Evolutionary conservation across 2,113 vertebrate species (phyloP).

Genomic region (Corythornis madagascariensis): DNA sequence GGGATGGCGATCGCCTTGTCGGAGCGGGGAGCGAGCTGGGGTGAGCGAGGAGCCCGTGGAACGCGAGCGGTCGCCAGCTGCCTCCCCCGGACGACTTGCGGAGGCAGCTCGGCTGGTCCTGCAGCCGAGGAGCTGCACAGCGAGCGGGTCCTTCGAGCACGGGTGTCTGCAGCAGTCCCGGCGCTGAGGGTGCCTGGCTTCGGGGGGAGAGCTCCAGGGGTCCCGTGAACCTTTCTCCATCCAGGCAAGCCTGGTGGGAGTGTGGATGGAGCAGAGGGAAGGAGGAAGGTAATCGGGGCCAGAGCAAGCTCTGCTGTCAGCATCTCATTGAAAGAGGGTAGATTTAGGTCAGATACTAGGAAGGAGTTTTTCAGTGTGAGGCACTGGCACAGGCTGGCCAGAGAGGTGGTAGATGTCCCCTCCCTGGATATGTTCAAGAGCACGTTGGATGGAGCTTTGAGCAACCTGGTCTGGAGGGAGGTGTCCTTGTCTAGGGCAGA

Average conservation of each 20-base stretch:
- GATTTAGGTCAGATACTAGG: neutral
- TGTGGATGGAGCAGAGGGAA: neutral
- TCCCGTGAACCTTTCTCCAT: neutral
- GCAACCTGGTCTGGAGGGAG: neutral
- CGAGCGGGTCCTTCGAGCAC: neutral
- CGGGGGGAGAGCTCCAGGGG: neutral
- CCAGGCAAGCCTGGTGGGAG: neutral
- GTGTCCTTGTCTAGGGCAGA: neutral
- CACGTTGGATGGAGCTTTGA: neutral
- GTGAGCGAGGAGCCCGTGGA: neutral
- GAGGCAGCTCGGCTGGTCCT: neutral
- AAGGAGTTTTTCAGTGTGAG: neutral
- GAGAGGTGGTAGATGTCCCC: neutral
- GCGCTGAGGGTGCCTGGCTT: neutral
- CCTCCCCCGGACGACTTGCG: neutral
- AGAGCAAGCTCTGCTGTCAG: neutral
- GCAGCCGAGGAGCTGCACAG: neutral
- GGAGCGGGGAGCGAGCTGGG: conserved; percentile 1
- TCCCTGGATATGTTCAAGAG: neutral
- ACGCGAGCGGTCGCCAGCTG: neutral
- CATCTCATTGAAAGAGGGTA: neutral
- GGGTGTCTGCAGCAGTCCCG: neutral
- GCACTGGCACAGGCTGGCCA: neutral
- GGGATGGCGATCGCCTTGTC: neutral
- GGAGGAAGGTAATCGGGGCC: neutral